Conservation (phyloP, 2,113 vertebrate species). For the Callopanchax toddi region DNA sequence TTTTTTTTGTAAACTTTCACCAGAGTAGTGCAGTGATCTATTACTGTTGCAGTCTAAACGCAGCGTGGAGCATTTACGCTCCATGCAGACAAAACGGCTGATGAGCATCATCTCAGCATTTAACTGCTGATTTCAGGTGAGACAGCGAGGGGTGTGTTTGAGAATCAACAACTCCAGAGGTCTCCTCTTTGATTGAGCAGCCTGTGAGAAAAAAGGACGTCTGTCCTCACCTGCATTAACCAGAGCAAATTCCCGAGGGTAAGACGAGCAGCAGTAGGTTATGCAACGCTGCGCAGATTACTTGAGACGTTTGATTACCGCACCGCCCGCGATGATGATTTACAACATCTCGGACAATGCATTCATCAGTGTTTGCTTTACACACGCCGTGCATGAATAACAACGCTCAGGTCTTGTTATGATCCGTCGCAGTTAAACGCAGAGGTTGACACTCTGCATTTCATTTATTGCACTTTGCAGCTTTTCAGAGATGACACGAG, state of each 20-base stretch:
- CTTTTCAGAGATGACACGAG: background rate
- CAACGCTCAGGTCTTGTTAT: background rate
- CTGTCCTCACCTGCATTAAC: constrained; percentile 1
- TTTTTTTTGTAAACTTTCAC: background rate
- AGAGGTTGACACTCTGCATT: background rate
- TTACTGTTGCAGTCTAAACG: background rate
- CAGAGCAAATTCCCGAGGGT: background rate
- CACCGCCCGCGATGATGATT: constrained; percentile 18
- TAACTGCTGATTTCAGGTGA: constrained; percentile 7
- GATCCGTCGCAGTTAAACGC: background rate
- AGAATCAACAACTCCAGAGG: constrained; percentile 2
- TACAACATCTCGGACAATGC: constrained; percentile 4
- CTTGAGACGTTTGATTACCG: constrained; percentile 39
- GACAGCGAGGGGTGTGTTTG: background rate
- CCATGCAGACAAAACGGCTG: background rate
- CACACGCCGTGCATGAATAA: background rate
- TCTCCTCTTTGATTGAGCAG: background rate
- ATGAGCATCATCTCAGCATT: constrained; percentile 8
- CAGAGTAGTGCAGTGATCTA: background rate
- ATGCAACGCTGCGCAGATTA: constrained; percentile 28
- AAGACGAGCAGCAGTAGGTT: constrained; percentile 1
- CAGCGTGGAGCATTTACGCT: background rate
- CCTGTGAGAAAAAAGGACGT: background rate
- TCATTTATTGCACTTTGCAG: background rate
- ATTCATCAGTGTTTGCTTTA: constrained; percentile 24